Percentiles rank a stretch among this genome's conserved stretches.
These are phyloP conservation scores for Scyliorhinus canicula DNA, from an alignment of 2,797 vertebrate genomes.

Conservation along the genomic window DNA sequence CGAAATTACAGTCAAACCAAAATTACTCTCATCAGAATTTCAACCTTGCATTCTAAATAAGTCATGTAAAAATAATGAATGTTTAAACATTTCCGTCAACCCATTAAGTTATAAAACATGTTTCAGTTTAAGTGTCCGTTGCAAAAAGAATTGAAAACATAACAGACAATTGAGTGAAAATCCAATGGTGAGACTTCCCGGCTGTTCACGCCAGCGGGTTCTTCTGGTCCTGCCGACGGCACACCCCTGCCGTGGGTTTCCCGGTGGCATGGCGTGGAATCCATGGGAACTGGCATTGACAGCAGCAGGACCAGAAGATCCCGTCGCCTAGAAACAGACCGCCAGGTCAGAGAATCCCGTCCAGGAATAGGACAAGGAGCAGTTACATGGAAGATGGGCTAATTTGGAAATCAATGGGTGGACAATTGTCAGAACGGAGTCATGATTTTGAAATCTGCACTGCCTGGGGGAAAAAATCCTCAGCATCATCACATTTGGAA, in stretches of 20 bases:
- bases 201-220: too few species aligned
- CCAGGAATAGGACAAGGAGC: neutral
- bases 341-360: too few species aligned
- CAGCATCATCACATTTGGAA: neutral
- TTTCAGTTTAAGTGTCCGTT: neutral
- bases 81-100: neutral
- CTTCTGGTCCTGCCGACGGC: too few species aligned
- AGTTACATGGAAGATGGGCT: neutral
- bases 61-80: neutral
- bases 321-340: too few species aligned
- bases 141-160: neutral
- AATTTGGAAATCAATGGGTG: neutral
- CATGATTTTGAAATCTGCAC: neutral
- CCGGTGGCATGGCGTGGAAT: too few species aligned
- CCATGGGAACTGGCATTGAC: too few species aligned
- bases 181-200: too few species aligned
- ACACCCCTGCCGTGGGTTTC: too few species aligned
- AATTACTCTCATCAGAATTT: neutral
- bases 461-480: neutral
- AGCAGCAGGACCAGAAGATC: too few species aligned
- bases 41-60: neutral
- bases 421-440: neutral
- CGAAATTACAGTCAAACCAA: neutral
- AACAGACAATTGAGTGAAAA: neutral
- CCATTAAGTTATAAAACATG: neutral